Conservation (phyloP, 2,888 invertebrate genomes). For the Machimus atricapillus region DNA sequence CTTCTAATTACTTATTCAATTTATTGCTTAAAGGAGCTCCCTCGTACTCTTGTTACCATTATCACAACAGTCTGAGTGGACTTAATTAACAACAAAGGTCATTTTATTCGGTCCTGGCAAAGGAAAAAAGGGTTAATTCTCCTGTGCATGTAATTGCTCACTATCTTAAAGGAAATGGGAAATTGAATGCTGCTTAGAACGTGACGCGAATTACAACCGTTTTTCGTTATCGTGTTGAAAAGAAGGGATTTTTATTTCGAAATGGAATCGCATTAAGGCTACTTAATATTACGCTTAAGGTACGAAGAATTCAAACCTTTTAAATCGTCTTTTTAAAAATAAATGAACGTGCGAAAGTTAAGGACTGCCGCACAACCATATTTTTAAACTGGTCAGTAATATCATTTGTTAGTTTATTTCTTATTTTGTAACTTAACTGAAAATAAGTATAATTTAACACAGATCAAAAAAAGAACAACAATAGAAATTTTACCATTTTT, state of each 20-base stretch:
- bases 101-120: neutral
- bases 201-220: neutral
- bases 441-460: neutral
- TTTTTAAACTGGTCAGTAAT: neutral
- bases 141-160: neutral
- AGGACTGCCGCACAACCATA: too few relatives aligned
- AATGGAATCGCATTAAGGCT: neutral
- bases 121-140: neutral
- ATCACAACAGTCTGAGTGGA: neutral
- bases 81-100: neutral
- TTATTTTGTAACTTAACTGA: too few relatives aligned
- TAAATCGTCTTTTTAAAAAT: too few relatives aligned
- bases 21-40: neutral
- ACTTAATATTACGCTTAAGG: neutral
- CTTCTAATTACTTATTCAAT: neutral
- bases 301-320: too few relatives aligned
- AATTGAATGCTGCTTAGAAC: neutral
- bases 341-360: too few relatives aligned
- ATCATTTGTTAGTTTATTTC: too few relatives aligned
- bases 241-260: neutral
- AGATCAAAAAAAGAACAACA: too few relatives aligned
- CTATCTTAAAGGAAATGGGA: neutral
- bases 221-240: neutral
- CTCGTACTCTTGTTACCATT: neutral
- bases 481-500: too few relatives aligned